These are phyloP conservation scores for Molanna angustata DNA, from an alignment of 2,888 invertebrate species.

Conservation along the genomic window DNA sequence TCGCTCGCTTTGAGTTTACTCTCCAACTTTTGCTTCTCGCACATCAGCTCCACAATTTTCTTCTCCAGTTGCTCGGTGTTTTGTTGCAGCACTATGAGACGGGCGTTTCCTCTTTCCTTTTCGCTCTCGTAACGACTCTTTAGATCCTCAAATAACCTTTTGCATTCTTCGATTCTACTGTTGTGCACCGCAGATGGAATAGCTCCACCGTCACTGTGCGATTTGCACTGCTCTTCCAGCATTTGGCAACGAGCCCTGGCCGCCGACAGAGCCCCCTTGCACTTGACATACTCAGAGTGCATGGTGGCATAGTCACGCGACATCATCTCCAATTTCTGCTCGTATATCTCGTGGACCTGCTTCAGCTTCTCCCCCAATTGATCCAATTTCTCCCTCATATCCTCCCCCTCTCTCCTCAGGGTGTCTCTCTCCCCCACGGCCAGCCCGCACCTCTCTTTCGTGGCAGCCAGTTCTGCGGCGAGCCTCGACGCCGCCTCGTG, in stretches of 20 bases:
- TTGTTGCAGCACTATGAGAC: constrained; percentile 50
- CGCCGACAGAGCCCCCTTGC: constrained; percentile 57
- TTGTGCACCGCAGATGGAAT: constrained; percentile 66
- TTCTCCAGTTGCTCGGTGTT: constrained; percentile 48
- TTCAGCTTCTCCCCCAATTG: constrained; percentile 70
- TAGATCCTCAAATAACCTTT: constrained; percentile 72
- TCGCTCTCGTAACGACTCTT: constrained; percentile 71
- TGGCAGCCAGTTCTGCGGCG: constrained; percentile 39
- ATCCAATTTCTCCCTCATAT: constrained; percentile 62
- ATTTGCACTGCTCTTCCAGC: constrained; percentile 53
- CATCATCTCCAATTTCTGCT: constrained; percentile 67
- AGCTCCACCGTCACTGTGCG: constrained; percentile 51
- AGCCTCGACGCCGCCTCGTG: constrained; percentile 44
- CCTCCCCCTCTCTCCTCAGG: constrained; percentile 46
- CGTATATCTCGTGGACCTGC: constrained; percentile 70
- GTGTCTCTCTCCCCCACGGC: constrained; percentile 49
- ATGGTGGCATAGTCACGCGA: constrained; percentile 63
- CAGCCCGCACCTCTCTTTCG: constrained; percentile 49
- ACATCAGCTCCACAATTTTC: constrained; percentile 44
- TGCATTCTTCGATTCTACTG: constrained; percentile 70
- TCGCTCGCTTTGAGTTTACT: constrained; percentile 54
- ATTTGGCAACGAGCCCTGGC: constrained; percentile 59
- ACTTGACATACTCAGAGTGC: constrained; percentile 60
- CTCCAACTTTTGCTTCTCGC: constrained; percentile 51
- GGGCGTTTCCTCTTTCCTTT: constrained; percentile 56